Evolutionary conservation across 35 echinoderm and acorn worm species (phyloP), one percentile per base, ranked within the genome.

Genomic region (Chiridota heheva): DNA sequence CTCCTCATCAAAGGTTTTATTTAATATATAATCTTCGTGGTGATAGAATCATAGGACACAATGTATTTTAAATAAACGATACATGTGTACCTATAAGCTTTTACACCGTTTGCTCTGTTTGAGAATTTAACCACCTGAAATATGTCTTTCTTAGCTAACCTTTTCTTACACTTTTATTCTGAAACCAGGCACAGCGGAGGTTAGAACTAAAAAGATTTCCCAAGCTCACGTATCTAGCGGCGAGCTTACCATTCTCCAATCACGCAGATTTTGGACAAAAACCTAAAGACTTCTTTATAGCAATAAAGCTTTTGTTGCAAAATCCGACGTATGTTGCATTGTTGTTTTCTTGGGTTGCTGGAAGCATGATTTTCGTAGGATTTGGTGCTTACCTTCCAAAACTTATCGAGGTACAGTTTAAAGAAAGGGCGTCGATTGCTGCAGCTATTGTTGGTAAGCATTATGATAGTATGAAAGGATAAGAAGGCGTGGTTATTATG

Each of bases 351-450:
- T 12, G 22, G 16, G 41, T 45, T n/a, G 35, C 42, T 12, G 22
- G 16, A 17, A 27, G 33, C 20, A 55, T 72, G 67, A 53, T 83
- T 6, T 22, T 70, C 1, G 44, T 56, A 28, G 81, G 81, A 2
- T 71, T 70, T 31, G 64, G 64, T 4, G 81, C 64, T 0, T 83
- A 53, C 33, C 35, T 83, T 32, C 81, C 81, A 43, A 83, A 83
- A 31, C 29, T 83, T 6, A 29, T 83, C 4, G 81, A 83, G 65
- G 71, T 46, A 1, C 64, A 70, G 16, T 83, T 70, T 31, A 40
- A 60, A n/a, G 64, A 83, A 41, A 83, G 64, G 4, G 63, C 81
- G 18, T 67, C 62, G 16, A 44, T 70, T 53, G 61, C 81, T 3
- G 62, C 81, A 12, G 30, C 65, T 5, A 20, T 71, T 2, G 46